These are phyloP conservation scores for Porites australiensis DNA, from an alignment of 64 coral and sea anemone species.

Conservation along the genomic window DNA sequence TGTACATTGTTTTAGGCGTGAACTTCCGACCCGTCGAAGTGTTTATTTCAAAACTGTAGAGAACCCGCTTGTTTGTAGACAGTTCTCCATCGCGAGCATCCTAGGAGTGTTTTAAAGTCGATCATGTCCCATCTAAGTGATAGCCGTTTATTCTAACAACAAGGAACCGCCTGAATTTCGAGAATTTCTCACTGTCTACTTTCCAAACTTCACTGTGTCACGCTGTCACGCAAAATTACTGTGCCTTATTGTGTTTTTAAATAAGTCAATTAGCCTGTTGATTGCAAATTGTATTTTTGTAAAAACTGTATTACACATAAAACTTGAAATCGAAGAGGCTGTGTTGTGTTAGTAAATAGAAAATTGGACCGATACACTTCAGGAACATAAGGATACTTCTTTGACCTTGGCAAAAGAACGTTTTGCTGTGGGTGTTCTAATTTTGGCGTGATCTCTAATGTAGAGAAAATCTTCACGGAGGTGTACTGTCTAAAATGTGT, in stretches of 20 bases:
- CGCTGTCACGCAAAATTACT: not conserved
- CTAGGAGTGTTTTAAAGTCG: not conserved
- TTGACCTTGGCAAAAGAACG: not conserved
- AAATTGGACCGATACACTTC: too few relatives aligned
- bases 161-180: too few relatives aligned
- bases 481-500: not conserved
- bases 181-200: not conserved
- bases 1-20: not conserved
- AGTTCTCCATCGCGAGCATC: not conserved
- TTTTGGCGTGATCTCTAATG: not conserved
- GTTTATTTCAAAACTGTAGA: not conserved
- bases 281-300: too few relatives aligned
- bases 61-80: not conserved
- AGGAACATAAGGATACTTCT: too few relatives aligned
- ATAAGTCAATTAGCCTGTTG: too few relatives aligned
- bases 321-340: too few relatives aligned
- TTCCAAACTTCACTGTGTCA: not conserved
- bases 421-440: not conserved
- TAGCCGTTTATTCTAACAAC: not conserved
- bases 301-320: too few relatives aligned
- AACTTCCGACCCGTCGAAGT: slow-evolving; percentile 6
- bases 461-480: not conserved
- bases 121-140: not conserved
- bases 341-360: too few relatives aligned
- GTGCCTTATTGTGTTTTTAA: not conserved